These are phyloP conservation scores for Agonopterix heracliana DNA, from an alignment of 2,888 invertebrate species.

Conservation along the genomic window DNA sequence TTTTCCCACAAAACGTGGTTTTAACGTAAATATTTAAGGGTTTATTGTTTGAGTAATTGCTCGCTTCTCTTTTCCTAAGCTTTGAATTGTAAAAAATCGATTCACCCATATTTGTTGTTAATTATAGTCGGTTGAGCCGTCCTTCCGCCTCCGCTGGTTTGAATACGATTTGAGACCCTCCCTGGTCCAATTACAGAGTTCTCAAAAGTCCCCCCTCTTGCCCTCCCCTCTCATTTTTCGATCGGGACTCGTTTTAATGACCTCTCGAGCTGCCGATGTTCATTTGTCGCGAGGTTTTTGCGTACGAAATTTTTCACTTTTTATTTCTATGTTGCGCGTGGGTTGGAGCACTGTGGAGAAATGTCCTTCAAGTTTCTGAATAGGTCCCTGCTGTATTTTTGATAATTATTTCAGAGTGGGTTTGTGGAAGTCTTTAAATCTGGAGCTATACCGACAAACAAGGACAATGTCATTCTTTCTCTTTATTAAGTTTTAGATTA, in stretches of 20 bases:
- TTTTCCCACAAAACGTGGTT: conserved; percentile 66
- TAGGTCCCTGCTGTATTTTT: too few species aligned
- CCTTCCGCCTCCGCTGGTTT: conserved; percentile 70
- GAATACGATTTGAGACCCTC: conserved; percentile 74
- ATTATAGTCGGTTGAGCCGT: conserved; percentile 72
- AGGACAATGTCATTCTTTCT: too few species aligned
- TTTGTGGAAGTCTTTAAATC: too few species aligned
- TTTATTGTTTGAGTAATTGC: conserved; percentile 64
- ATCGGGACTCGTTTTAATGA: conserved; percentile 74
- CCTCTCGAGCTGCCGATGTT: conserved; percentile 73
- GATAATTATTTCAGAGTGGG: too few species aligned
- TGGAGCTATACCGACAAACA: too few species aligned
- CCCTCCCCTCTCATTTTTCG: conserved; percentile 66
- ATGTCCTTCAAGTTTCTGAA: conserved; percentile 30
- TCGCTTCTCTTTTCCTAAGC: conserved; percentile 52
- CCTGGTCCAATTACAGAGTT: conserved; percentile 73
- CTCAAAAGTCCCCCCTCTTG: conserved; percentile 58
- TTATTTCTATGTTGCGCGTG: conserved; percentile 44
- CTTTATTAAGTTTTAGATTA: too few species aligned
- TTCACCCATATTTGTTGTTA: conserved; percentile 76
- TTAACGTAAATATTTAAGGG: conserved; percentile 63
- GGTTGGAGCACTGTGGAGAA: conserved; percentile 38
- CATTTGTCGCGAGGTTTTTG: conserved; percentile 71
- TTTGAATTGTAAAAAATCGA: conserved; percentile 58
- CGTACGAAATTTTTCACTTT: conserved; percentile 66